These are phyloP conservation scores for Ceratotherium simum DNA, from an alignment of 2,113 vertebrate species.

Conservation along the genomic window DNA sequence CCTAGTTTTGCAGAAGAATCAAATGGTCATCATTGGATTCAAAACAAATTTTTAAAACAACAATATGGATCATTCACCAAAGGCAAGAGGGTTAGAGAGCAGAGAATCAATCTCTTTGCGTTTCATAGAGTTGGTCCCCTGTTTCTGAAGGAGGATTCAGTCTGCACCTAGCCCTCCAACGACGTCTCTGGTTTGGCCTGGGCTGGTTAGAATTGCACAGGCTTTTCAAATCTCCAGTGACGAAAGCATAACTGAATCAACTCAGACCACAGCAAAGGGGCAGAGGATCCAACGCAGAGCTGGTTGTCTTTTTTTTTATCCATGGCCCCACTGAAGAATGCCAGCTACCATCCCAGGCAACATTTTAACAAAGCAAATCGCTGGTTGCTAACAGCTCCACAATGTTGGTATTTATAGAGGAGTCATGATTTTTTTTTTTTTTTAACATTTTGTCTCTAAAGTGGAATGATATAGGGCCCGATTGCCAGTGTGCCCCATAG, in stretches of 20 bases:
- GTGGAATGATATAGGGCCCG: neutral
- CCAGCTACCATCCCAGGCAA: neutral
- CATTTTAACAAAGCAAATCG: neutral
- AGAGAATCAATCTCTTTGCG: neutral
- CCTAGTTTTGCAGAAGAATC: neutral
- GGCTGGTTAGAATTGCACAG: neutral
- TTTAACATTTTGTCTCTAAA: neutral
- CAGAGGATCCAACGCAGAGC: neutral
- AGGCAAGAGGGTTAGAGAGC: neutral
- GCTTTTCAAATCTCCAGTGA: neutral
- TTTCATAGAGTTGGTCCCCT: neutral
- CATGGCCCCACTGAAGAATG: neutral
- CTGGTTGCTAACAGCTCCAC: rapidly evolving
- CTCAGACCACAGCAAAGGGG: neutral
- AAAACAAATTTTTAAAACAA: neutral
- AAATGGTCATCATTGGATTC: neutral
- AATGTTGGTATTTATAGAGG: neutral
- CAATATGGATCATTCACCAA: constrained; percentile 1
- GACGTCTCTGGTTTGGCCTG: neutral
- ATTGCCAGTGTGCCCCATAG: neutral
- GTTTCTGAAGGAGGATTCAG: neutral
- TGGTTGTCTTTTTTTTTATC: neutral
- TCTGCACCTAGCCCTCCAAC: neutral
- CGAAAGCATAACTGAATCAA: constrained; percentile 42
- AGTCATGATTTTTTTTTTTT: neutral